Conservation (phyloP, 2,797 vertebrate species). For the Enteromius anoplus region DNA sequence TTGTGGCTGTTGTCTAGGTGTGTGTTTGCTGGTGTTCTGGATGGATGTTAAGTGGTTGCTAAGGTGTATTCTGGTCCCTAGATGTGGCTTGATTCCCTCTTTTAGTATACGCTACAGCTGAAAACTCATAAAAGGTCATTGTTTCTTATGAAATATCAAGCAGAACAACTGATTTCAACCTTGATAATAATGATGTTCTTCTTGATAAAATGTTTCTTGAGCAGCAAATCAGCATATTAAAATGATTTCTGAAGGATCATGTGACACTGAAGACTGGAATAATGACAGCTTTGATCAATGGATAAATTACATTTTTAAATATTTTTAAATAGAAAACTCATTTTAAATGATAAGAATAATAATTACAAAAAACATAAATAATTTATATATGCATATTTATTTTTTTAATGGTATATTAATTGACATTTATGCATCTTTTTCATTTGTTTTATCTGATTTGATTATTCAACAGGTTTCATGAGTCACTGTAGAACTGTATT, state of each 20-base stretch:
- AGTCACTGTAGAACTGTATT: not conserved
- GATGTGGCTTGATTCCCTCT: not conserved
- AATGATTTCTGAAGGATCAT: not conserved
- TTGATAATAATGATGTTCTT: too few relatives aligned
- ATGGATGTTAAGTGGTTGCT: not conserved
- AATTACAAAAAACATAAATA: not conserved
- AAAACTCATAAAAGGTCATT: not conserved
- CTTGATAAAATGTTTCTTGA: not conserved
- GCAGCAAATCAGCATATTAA: not conserved
- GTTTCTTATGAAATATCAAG: not conserved
- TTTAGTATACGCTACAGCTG: not conserved
- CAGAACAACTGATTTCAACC: not conserved
- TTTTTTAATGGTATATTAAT: too few relatives aligned
- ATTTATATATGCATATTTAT: too few relatives aligned
- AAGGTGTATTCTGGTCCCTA: not conserved
- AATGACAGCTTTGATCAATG: not conserved
- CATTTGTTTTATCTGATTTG: not conserved
- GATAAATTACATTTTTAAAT: not conserved
- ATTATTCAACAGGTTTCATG: not conserved
- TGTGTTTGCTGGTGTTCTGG: not conserved
- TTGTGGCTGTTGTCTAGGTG: not conserved
- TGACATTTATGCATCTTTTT: not conserved
- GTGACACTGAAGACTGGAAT: not conserved
- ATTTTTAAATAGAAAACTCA: not conserved
- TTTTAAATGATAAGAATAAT: not conserved